These are phyloP conservation scores for Chloromyia formosa DNA, from an alignment of 2,888 invertebrate genomes.

Conservation along the genomic window DNA sequence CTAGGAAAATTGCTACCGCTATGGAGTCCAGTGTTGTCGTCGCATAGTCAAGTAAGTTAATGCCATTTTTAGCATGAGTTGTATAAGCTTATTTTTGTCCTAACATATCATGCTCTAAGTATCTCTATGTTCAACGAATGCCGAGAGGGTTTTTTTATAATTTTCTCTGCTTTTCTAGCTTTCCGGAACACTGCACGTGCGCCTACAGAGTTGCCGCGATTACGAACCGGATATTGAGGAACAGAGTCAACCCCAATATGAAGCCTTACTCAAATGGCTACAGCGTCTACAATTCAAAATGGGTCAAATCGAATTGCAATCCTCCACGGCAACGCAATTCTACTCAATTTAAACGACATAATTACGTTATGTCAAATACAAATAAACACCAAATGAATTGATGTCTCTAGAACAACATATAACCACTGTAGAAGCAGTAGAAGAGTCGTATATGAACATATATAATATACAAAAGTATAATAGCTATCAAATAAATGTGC, in stretches of 20 bases:
- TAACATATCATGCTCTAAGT: no score
- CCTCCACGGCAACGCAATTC: slow-evolving; percentile 90
- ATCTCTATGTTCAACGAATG: no score
- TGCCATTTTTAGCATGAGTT: slow-evolving; percentile 38
- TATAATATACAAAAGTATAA: no score
- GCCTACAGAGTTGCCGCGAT: slow-evolving; percentile 88
- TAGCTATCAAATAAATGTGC: background rate
- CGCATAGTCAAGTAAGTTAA: slow-evolving; percentile 81
- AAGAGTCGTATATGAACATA: background rate
- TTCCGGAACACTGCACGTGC: slow-evolving; percentile 86
- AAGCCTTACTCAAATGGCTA: slow-evolving; percentile 80
- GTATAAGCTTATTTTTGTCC: slow-evolving; percentile 44
- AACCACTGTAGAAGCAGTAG: background rate
- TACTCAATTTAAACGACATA: slow-evolving; percentile 69
- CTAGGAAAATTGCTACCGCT: slow-evolving; percentile 91
- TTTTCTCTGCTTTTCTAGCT: slow-evolving; percentile 67
- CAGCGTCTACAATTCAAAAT: slow-evolving; percentile 96
- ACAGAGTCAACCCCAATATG: slow-evolving; percentile 62
- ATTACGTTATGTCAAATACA: slow-evolving; percentile 18
- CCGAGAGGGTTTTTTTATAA: slow-evolving; percentile 49
- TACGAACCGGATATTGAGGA: slow-evolving; percentile 69
- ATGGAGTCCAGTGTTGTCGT: slow-evolving; percentile 95
- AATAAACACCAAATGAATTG: background rate
- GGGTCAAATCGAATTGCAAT: slow-evolving; percentile 95
- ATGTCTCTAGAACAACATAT: background rate